Conservation (phyloP, 2,113 vertebrate species). For the Atrichornis clamosus region DNA sequence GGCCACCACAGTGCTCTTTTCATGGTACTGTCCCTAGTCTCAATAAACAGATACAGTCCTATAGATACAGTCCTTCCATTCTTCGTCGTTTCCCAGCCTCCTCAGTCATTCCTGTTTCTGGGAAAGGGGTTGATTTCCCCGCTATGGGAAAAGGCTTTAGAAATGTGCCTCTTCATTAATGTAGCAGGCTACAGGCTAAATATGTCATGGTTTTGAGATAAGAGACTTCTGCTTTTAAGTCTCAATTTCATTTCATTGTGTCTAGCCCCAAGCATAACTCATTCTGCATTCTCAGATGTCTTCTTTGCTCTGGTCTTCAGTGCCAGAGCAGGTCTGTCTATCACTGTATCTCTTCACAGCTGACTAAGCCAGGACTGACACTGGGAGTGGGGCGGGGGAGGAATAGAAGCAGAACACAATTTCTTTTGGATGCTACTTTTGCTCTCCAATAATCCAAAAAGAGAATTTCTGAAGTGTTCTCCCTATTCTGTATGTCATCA, state of each 20-base stretch:
- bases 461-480: not conserved
- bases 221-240: not conserved
- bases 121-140: not conserved
- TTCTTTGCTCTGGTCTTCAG: not conserved
- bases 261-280: not conserved
- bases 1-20: not conserved
- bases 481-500: not conserved
- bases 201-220: not conserved
- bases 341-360: not conserved
- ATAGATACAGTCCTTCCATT: not conserved
- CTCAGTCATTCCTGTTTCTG: not conserved
- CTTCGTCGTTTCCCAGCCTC: not conserved
- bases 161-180: not conserved
- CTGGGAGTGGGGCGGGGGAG: accelerated
- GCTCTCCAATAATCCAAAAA: not conserved
- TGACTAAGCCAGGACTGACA: not conserved
- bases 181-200: not conserved
- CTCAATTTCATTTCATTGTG: not conserved
- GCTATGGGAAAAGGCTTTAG: not conserved
- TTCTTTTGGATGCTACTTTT: not conserved
- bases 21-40: not conserved
- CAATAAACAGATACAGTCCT: not conserved
- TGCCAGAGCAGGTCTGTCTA: not conserved
- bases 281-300: not conserved
- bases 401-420: not conserved